Evolutionary conservation across 2,797 vertebrate species (phyloP), one percentile per base, ranked within the genome.

Genomic region (Fratercula arctica): DNA sequence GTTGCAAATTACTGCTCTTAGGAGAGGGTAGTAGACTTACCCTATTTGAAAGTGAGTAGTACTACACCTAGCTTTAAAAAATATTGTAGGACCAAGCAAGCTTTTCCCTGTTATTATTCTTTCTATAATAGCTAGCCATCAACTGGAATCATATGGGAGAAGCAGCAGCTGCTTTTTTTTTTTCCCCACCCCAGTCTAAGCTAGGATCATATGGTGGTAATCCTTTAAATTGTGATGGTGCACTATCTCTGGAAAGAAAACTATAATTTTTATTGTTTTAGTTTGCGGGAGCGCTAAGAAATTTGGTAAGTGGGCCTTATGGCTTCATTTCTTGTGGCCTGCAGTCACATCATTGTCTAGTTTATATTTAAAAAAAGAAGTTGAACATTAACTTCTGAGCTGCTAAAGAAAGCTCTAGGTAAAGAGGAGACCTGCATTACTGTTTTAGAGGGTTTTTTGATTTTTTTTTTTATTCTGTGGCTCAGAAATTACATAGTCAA

Each of bases 181-280:
- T 8, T 4, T 1, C 10, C 21, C 16, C 21, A 6, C 11, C 1
- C 4, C 20, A 74, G 0, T 24, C 37, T 23, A 69, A 90, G 17
- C 31, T 48, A 53, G 35, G 19, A 64, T 84, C 21, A 7, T 8
- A 17, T 19, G 20, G 10, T n/a, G 6, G 13, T 28, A 74, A 53
- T 59, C 8, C 50, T 85, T 51, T 43, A 89, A 67, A 9, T 23
- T 79, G 12, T 76, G 63, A 29, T 3, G 8, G 28, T 29, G 8
- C 13, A 20, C 16, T 26, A 3, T 21, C 8, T 46, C 17, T 61
- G 53, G 57, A 57, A 80, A 39, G 26, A 75, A 85, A 82, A 25
- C 2, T 16, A 60, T 24, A 5, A 15, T 25, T 56, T 35, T 9
- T 67, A 4, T 48, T 54, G 72, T 24, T 70, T 28, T 26, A 56